Evolutionary conservation across 2,888 invertebrate genomes (phyloP).

Genomic region (Athalia cordata): DNA sequence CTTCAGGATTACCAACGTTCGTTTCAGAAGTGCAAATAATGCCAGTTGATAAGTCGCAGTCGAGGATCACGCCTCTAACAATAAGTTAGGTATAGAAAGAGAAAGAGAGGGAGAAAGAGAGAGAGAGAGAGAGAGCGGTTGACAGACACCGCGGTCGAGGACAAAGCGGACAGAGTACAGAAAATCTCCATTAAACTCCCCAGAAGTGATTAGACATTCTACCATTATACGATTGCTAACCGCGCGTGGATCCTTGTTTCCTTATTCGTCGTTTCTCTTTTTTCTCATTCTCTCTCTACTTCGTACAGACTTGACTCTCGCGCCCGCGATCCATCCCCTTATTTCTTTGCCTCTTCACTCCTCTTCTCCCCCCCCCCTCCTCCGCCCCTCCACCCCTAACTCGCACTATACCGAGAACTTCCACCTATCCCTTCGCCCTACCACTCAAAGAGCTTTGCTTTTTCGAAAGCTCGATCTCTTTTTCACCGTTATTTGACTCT

Average conservation of each 20-base stretch:
- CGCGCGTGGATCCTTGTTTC: conserved; percentile 53
- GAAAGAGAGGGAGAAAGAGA: conserved; percentile 21
- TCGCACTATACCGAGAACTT: conserved; percentile 43
- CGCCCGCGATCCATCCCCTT: conserved; percentile 52
- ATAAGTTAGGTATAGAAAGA: neutral
- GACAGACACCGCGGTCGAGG: conserved; percentile 65
- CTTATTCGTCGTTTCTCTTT: conserved; percentile 49
- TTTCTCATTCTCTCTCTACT: conserved; percentile 14
- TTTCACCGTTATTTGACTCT: conserved; percentile 44
- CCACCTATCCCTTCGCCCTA: conserved; percentile 39
- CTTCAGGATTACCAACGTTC: no score
- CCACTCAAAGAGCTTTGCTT: conserved; percentile 28
- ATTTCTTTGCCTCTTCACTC: conserved; percentile 51
- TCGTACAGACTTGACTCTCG: conserved; percentile 5
- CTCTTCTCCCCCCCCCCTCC: conserved; percentile 46
- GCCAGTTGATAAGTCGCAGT: neutral
- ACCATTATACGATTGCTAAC: neutral
- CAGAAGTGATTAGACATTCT: conserved; percentile 72
- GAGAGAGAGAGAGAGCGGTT: conserved; percentile 50
- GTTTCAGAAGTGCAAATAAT: neutral
- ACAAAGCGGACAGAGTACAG: conserved; percentile 73
- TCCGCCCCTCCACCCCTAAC: conserved; percentile 41
- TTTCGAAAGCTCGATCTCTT: conserved; percentile 46
- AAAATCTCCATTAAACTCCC: conserved; percentile 74
- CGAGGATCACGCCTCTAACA: neutral